These are phyloP conservation scores for Cossypha niveicapilla DNA, from an alignment of 2,797 vertebrate species.

Conservation along the genomic window DNA sequence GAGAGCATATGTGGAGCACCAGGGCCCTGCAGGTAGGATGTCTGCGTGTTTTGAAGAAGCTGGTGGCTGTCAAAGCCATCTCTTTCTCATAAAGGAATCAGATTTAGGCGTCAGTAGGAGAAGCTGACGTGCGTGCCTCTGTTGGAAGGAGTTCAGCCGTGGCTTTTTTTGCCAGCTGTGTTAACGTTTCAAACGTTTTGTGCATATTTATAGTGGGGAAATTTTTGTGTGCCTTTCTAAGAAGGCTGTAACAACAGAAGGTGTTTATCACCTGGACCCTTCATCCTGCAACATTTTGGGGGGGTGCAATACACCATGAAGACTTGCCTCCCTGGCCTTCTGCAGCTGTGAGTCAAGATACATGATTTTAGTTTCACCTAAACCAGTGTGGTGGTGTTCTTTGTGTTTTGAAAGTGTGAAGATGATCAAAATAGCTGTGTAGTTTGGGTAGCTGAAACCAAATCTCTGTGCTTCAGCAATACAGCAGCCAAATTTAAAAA, in stretches of 20 bases:
- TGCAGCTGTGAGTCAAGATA: neutral
- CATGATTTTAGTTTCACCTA: neutral
- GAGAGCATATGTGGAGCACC: neutral
- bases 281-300: rapidly evolving
- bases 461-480: neutral
- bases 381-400: neutral
- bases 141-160: neutral
- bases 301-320: rapidly evolving
- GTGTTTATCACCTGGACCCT: neutral
- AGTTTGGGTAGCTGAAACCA: neutral
- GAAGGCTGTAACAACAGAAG: neutral
- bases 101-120: neutral
- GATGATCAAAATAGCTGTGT: neutral
- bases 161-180: neutral
- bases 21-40: neutral
- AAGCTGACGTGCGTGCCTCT: rapidly evolving
- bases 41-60: neutral
- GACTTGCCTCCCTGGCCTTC: neutral
- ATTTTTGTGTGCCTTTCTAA: neutral
- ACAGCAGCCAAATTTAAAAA: neutral
- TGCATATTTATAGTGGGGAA: rapidly evolving
- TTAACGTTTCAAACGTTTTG: neutral
- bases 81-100: neutral
- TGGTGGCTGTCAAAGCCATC: neutral
- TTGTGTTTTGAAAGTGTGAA: neutral